Evolutionary conservation across 37 sponge, comb jelly and placozoan genomes (phyloP), one percentile per base, ranked within the genome.

Genomic region (Amphimedon queenslandica): DNA sequence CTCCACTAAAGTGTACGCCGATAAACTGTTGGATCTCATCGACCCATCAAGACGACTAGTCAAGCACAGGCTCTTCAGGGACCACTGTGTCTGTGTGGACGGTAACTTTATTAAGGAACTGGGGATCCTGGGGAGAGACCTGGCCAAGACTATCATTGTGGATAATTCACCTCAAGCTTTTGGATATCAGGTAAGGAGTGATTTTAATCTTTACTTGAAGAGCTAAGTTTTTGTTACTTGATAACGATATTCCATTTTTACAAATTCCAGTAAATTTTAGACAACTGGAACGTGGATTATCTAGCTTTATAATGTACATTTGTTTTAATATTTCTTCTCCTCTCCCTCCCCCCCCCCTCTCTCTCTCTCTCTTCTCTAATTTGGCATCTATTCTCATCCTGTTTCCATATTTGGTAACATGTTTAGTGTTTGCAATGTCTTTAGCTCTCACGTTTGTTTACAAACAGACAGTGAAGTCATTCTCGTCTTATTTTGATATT

Each of bases 141-240:
- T 97, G 13, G 71, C 90, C 8, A 91, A 97, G 78, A 94, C 95
- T 4, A 80, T 97, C 37, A 94, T 97, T 47, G 69, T 97, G 0
- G 98, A 97, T 73, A 97, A 97, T 65, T 97, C 94, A 18, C 94
- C 94, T 13, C 90, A 91, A 51, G 94, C 98, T 69, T 97, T 97
- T 73, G 98, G 92, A 24, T 97, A 97, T 58, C 94, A 97, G 90
- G 96, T 96, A 66, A 11, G 68, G 40, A 25, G 13, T 18, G 51
- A 47, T 13, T 8, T 18, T 8, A 18, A 13, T 47, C 8, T 13
- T 47, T 47, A 18, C 13, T 47, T 47, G 8, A 18, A 18, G 51
- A 18, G 13, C 8, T 47, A 13, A 13, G 51, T 47, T 18, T 47
- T 47, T 18, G 51, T 13, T 18, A n/a, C n/a, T n/a, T n/a, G n/a